Base-by-base conservation (phyloP, 2,113 vertebrate species). In the Petrocephalus zakoni region DNA sequence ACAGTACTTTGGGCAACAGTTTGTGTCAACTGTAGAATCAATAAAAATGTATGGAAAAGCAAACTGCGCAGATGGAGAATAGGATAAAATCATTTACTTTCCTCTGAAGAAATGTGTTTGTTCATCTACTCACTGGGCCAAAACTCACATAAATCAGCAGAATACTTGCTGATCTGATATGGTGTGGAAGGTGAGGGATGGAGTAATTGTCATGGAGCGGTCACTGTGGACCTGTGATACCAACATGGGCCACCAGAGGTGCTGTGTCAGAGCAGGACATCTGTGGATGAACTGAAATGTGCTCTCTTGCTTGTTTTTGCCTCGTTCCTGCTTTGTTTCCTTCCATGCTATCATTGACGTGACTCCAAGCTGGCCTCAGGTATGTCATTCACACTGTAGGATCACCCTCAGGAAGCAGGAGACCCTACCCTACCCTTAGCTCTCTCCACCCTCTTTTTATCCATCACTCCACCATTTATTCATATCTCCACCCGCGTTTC, bases 21-120 rank as follows among this genome's bases (percentile, higher is more conserved):
- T 37, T 78, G 72, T 78, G 72, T 78, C 34, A 78, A 78, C 72
- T 78, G 72, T 42, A 78, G 34, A 78, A 78, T 78, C 72, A 78
- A 78, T 78, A 78, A 78, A 78, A 78, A 78, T 42, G 72, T 78
- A 78, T 78, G 72, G 34, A 42, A 78, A 78, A 78, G 34, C 17
- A 78, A 78, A 15, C 34, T 7, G 5, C 0, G 29, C 6, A 19
- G 22, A 83, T 83, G 81, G 7, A 83, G 42, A 83, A 49, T 13
- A n/a, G 81, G 37, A 83, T 47, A 83, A 47, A 47, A 83, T 49
- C 34, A 83, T 49, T 49, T 47, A 83, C 46, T 83, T 83, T 47
- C 19, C 81, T 49, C 81, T 83, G 46, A 83, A 83, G 46, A 22
- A 42, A 29, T 29, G 47, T 52, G 51, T 86, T 55, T 86, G 51